phyloP scores from a whole-genome alignment of 2,888 invertebrate species.

The Hofmannophila pseudospretella region DNA sequence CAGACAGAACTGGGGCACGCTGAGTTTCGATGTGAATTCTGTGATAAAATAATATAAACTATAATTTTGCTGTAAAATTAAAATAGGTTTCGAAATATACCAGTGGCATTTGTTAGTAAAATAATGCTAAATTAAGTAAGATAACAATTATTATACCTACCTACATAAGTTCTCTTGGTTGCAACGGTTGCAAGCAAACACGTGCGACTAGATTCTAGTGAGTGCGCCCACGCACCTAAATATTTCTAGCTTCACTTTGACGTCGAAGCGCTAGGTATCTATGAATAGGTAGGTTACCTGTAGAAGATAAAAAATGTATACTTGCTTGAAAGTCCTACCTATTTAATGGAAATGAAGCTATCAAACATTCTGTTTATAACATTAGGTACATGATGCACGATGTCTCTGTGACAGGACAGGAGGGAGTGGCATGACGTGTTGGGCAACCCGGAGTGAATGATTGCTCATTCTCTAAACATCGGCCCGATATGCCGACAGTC shows the following conservation, averaged over 20 bases:
- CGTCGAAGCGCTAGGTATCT: not conserved
- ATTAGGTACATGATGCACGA: no score
- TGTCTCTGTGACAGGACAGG: not conserved
- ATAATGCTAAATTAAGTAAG: not conserved
- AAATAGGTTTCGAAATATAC: no score
- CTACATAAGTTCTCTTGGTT: not conserved
- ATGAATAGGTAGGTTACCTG: no score
- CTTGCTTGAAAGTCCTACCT: no score
- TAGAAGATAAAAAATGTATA: no score
- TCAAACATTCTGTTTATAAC: no score
- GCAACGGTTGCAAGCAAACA: constrained; percentile 3
- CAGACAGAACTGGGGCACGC: constrained; percentile 16
- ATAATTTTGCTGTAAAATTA: no score
- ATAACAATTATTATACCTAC: not conserved
- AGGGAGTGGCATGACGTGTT: constrained; percentile 10
- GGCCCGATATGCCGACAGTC: constrained; percentile 17
- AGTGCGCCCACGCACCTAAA: constrained; percentile 33
- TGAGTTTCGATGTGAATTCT: constrained; percentile 1
- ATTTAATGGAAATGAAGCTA: no score
- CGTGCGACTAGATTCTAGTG: constrained; percentile 24
- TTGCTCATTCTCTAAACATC: constrained; percentile 18
- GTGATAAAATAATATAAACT: not conserved
- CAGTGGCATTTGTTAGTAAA: not conserved
- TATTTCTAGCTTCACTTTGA: constrained; percentile 23
- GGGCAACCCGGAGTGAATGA: constrained; percentile 12